These are phyloP conservation scores for Trachelus iudaicus DNA, from an alignment of 2,888 invertebrate species.

Conservation along the genomic window DNA sequence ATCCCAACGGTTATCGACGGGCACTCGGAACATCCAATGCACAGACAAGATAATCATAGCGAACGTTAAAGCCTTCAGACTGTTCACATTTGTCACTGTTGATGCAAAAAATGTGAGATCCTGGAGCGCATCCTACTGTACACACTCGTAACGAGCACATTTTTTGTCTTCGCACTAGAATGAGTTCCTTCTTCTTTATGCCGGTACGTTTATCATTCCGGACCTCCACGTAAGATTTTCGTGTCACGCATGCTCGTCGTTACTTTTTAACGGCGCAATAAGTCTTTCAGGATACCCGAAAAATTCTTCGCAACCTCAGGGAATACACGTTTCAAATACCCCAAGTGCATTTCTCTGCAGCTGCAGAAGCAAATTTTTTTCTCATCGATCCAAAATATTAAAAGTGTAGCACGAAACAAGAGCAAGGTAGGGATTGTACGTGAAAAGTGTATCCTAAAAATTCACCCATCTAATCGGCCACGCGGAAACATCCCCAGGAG, in stretches of 20 bases:
- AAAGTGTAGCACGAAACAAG: no score
- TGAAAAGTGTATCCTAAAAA: no score
- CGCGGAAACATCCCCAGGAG: no score
- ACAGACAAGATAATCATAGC: not conserved
- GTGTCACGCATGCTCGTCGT: not conserved
- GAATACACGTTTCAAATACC: no score
- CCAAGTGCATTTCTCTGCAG: no score
- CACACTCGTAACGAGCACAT: not conserved
- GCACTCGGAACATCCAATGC: not conserved
- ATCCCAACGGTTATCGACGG: not conserved
- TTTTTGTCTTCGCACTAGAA: not conserved
- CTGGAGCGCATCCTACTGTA: not conserved
- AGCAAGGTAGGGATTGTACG: no score
- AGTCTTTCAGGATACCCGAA: no score
- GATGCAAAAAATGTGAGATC: not conserved
- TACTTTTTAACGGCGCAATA: no score
- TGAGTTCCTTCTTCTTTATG: not conserved
- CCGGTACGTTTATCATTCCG: not conserved
- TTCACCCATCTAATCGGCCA: no score
- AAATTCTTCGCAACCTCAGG: no score
- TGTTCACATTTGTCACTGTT: not conserved
- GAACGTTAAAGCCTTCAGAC: not conserved
- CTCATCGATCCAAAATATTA: no score
- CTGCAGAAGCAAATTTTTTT: no score
- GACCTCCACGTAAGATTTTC: not conserved